Conservation (phyloP, 2,797 vertebrate genomes). For the Pseudochirops cupreus region DNA sequence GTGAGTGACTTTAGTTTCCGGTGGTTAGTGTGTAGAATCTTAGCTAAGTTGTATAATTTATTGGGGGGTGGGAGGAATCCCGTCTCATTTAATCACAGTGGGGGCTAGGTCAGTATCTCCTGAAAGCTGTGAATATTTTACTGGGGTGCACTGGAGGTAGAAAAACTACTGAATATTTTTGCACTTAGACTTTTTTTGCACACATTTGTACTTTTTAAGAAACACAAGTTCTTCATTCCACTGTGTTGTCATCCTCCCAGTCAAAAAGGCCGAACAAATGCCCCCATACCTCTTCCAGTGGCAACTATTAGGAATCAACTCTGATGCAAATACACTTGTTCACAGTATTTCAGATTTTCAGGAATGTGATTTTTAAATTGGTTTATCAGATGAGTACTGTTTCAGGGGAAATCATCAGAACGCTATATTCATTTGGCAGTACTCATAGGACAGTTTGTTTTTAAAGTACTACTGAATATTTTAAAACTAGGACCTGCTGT, state of each 20-base stretch:
- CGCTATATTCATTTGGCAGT: background rate
- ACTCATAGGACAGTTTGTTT: background rate
- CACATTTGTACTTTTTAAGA: constrained; percentile 56
- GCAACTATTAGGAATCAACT: constrained; percentile 67
- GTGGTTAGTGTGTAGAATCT: background rate
- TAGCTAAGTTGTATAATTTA: background rate
- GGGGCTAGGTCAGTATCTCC: constrained; percentile 12
- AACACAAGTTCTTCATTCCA: constrained; percentile 68
- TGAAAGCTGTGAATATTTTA: constrained; percentile 55
- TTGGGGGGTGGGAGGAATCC: background rate
- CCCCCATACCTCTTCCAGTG: constrained; percentile 69
- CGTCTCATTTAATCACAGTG: constrained; percentile 38
- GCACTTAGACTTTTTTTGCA: constrained; percentile 70
- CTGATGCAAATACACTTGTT: constrained; percentile 79
- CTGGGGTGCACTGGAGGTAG: constrained; percentile 70
- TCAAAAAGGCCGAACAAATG: constrained; percentile 65
- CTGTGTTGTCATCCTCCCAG: constrained; percentile 66
- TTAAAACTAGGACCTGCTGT: background rate
- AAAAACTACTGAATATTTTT: constrained; percentile 71
- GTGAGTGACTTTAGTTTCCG: background rate
- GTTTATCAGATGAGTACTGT: constrained; percentile 43
- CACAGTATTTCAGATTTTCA: constrained; percentile 70
- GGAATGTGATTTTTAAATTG: constrained; percentile 72
- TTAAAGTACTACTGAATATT: background rate
- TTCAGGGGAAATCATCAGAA: constrained; percentile 39